Base-by-base conservation (phyloP, 2,113 vertebrate genomes). In the Petaurus breviceps region DNA sequence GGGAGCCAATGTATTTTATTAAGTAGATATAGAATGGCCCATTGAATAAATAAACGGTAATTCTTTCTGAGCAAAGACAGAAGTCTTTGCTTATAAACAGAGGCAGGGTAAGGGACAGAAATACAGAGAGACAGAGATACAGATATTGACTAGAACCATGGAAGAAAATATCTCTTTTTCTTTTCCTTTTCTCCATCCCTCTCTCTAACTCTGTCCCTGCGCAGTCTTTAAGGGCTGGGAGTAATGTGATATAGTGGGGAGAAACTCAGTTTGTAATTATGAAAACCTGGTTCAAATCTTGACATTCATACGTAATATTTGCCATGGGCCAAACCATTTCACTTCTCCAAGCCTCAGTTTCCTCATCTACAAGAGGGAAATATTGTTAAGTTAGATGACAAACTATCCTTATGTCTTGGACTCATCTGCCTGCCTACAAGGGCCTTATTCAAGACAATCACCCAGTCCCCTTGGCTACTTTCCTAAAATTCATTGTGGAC, bases 401-500 rank as follows among this genome's bases (percentile, higher is more conserved):
- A 43, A 84, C n/a, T 84, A 84, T 43, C 26, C n/a, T 84, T 84
- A 6, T 84, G 37, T 43, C 61, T 77, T 77, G 37, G 3, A n/a
- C 31, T 77, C 37, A 43, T 43, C 16, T 43, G 6, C 10, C 19
- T 84, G 68, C 16, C 37, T 84, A 22, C 7, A 43, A 84, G 68
- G n/a, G 68, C n/a, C 19, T 43, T 23, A 22, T 84, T 84, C n/a
- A 84, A 84, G n/a, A 43, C n/a, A n/a, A n/a, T n/a, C n/a, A n/a
- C 37, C n/a, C 19, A 43, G 1, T 43, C 2, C 7, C 68, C 16
- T 22, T 84, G 7, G 68, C 16, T 84, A 43, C 37, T 84, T 84
- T 84, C 19, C n/a, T 23, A 84, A n/a, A 43, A 84, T 97, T 93
- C 49, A 37, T 90, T 96, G 96, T 84, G n/a, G 26, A 92, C 2